Evolutionary conservation across 2,888 invertebrate genomes (phyloP).

Genomic region (Lasioglossum calceatum): DNA sequence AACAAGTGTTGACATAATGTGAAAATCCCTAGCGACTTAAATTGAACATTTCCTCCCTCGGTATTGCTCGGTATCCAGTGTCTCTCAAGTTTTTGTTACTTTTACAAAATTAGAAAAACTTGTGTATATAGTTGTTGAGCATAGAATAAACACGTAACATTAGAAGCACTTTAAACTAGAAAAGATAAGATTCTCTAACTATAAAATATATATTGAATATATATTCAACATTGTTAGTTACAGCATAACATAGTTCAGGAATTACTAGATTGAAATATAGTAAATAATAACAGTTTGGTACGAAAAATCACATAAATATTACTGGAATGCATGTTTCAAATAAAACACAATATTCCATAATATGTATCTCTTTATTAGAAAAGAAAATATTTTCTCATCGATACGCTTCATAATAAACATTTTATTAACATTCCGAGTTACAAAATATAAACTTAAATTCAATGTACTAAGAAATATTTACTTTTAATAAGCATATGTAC

Average conservation of each 20-base stretch:
- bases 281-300: neutral
- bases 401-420: neutral
- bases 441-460: slow-evolving; percentile 21
- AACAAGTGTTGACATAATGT: slow-evolving; percentile 47
- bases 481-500: slow-evolving; percentile 71
- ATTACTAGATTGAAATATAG: slow-evolving; percentile 29
- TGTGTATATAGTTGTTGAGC: neutral
- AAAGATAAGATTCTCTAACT: neutral
- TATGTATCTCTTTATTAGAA: neutral
- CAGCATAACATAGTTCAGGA: neutral
- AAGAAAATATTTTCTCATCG: slow-evolving; percentile 8
- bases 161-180: neutral
- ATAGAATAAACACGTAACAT: neutral
- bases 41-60: slow-evolving; percentile 16
- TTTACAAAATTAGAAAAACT: neutral
- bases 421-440: slow-evolving; percentile 26
- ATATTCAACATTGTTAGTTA: neutral
- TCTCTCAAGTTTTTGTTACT: slow-evolving; percentile 1
- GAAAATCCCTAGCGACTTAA: slow-evolving; percentile 53
- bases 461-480: slow-evolving; percentile 63
- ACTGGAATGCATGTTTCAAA: neutral
- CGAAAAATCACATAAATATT: neutral
- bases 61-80: slow-evolving; percentile 26
- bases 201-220: too few species aligned
- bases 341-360: neutral